Base-by-base conservation (phyloP, 1,140 invertebrate genomes). In the Drosophila orena region DNA sequence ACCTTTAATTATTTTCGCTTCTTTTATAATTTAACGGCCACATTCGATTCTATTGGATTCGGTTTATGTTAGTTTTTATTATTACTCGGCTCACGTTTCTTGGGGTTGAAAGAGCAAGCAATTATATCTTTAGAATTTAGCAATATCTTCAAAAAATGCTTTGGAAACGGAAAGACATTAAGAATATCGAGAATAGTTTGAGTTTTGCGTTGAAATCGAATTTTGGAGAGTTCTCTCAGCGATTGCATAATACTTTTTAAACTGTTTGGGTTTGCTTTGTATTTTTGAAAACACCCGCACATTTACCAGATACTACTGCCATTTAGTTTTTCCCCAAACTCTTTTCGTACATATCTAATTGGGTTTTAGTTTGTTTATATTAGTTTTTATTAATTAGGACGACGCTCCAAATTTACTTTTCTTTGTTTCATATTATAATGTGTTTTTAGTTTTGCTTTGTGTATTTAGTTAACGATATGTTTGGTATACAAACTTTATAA, bases 381-480 rank as follows among this genome's bases (percentile, higher is more conserved):
- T 34, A 46, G 27, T 47, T 40, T 52, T 44, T 68, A 30, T 49
- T 30, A 66, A 62, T 46, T 60, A 58, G 65, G 60, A 81, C 68
- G 73, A 56, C 57, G 37, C n/a, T 34, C 40, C 37, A 64, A 37
- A 55, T 55, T 78, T 59, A n/a, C 54, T 66, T 24, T 49, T 77
- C 27, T 27, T 14, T 46, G 24, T 66, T 68, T 71, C 35, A 42
- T 76, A 27, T 69, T 75, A 40, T 50, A 44, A 40, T 49, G 66
- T n/a, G 49, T 76, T 57, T 83, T 10, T 30, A 62, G 58, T 88
- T 83, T 74, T 17, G 53, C 64, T 55, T 85, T 85, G 66, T 66
- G 72, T 78, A 79, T 86, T 86, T 81, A 71, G 78, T 83, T 89
- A 88, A 89, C 83, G 83, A 88, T 88, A 88, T 88, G 83, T 88